Conservation (phyloP, 2,888 invertebrate genomes). For the Patella caerulea region DNA sequence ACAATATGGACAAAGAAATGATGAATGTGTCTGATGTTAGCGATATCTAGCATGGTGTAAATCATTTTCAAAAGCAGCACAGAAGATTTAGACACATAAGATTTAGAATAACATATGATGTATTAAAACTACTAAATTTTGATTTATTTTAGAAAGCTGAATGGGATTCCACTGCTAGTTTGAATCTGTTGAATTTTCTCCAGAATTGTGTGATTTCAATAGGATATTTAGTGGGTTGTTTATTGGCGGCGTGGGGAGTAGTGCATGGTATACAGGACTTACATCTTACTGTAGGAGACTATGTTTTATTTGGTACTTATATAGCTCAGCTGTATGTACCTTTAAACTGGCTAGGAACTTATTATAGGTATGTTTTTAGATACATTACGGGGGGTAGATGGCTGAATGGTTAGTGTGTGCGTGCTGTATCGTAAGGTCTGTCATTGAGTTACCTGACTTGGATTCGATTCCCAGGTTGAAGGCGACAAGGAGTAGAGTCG, state of each 20-base stretch:
- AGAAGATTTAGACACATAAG: neutral
- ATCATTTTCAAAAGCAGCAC: neutral
- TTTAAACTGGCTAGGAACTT: slow-evolving; percentile 97
- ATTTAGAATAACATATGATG: neutral
- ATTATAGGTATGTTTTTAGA: slow-evolving; percentile 83
- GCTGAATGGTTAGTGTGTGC: no score
- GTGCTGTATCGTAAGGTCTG: no score
- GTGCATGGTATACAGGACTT: slow-evolving; percentile 56
- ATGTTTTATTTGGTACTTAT: slow-evolving; percentile 95
- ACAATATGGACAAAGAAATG: no score
- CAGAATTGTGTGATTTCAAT: slow-evolving; percentile 92
- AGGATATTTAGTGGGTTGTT: slow-evolving; percentile 88
- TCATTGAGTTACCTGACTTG: no score
- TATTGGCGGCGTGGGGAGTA: slow-evolving; percentile 89
- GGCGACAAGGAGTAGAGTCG: no score
- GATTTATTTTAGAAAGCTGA: slow-evolving; percentile 82
- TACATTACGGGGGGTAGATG: no score
- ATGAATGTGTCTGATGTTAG: neutral
- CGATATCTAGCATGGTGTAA: neutral
- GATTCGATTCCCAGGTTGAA: no score
- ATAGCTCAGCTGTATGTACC: slow-evolving; percentile 93
- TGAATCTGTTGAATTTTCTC: slow-evolving; percentile 90
- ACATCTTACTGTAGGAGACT: slow-evolving; percentile 91
- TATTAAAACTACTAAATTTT: neutral
- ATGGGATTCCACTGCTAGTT: slow-evolving; percentile 87